Evolutionary conservation across 2,797 vertebrate species (phyloP).

Genomic region (Threskiornis aethiopicus): DNA sequence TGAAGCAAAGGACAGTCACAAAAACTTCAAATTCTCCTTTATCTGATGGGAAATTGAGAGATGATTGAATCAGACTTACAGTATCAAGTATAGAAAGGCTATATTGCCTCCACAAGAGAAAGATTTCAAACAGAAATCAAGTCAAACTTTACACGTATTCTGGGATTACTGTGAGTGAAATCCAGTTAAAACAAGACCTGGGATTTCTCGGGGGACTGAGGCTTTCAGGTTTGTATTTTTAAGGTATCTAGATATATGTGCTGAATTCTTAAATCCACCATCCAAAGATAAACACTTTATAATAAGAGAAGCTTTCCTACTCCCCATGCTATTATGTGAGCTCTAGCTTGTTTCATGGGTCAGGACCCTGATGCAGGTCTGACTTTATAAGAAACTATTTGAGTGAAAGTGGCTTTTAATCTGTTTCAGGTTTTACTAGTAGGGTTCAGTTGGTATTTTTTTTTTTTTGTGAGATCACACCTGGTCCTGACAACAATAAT

Average conservation of each 20-base stretch:
- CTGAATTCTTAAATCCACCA: background rate
- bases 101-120: background rate
- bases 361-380: background rate
- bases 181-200: background rate
- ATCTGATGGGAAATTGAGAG: constrained; percentile 16
- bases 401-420: background rate
- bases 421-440: background rate
- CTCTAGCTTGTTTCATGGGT: background rate
- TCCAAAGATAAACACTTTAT: background rate
- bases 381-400: background rate
- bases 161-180: background rate
- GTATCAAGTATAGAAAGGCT: background rate
- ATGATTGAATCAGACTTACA: background rate
- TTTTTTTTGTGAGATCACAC: background rate
- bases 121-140: background rate
- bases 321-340: background rate
- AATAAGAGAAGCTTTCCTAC: background rate
- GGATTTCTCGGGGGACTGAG: background rate
- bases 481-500: background rate
- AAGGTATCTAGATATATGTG: background rate
- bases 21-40: constrained; percentile 56
- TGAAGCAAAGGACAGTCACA: constrained; percentile 23
- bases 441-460: background rate
- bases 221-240: background rate
- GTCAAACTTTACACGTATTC: background rate